These are phyloP conservation scores for Phycodurus eques DNA, from an alignment of 2,113 vertebrate genomes.

Conservation along the genomic window DNA sequence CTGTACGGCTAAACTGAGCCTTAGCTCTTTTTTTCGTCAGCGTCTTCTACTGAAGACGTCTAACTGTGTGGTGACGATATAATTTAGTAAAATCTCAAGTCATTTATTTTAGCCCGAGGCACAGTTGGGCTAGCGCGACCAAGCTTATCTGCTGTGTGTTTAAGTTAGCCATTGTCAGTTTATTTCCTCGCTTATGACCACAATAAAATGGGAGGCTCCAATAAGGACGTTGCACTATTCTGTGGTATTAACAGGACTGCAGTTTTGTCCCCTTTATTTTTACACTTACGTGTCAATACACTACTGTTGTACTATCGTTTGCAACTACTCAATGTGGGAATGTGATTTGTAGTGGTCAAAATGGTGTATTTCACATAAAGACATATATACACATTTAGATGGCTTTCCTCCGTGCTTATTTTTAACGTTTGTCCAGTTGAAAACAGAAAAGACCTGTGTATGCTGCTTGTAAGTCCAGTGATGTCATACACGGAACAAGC, in stretches of 20 bases:
- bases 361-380: no score
- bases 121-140: not conserved
- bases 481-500: no score
- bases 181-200: not conserved
- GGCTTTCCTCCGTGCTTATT: no score
- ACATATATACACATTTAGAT: no score
- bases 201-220: not conserved
- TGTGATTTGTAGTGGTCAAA: no score
- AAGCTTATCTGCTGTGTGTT: not conserved
- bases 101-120: slow-evolving; percentile 1
- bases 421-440: no score
- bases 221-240: not conserved
- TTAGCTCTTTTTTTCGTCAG: not conserved
- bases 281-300: no score
- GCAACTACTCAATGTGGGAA: no score
- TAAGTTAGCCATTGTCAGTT: not conserved
- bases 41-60: not conserved
- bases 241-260: not conserved
- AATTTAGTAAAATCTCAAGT: not conserved
- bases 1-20: not conserved
- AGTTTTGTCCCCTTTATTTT: not conserved
- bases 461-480: no score
- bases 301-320: no score
- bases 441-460: not conserved
- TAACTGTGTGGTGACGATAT: no score